A percentile compares a stretch with the other conserved stretches of the same genome.
Evolutionary conservation across 2,888 invertebrate species (phyloP).

Genomic region (Sinelater perroti): DNA sequence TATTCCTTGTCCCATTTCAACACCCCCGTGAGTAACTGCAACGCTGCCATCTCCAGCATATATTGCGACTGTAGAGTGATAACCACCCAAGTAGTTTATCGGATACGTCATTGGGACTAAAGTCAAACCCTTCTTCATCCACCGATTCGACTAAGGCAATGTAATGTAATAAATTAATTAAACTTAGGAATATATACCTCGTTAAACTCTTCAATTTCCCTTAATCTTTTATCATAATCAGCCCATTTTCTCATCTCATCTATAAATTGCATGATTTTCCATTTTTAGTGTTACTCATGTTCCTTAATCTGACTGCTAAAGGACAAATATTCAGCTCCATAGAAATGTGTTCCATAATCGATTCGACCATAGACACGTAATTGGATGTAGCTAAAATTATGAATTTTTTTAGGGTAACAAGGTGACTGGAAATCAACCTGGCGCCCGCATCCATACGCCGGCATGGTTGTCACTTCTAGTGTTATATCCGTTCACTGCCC

Average conservation of each 20-base stretch:
- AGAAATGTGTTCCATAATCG: constrained; percentile 74
- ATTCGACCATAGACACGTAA: constrained; percentile 69
- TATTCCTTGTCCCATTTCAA: constrained; percentile 84
- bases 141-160: too few relatives aligned
- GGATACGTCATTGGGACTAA: constrained; percentile 76
- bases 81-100: constrained; percentile 63
- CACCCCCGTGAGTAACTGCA: constrained; percentile 74
- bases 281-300: constrained; percentile 59
- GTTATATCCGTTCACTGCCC: constrained; percentile 60
- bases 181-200: constrained; percentile 53
- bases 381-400: constrained; percentile 67
- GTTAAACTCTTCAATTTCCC: constrained; percentile 69
- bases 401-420: not conserved
- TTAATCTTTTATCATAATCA: constrained; percentile 66
- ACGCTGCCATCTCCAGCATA: constrained; percentile 78
- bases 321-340: constrained; percentile 66
- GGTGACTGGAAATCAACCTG: constrained; percentile 66
- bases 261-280: constrained; percentile 62
- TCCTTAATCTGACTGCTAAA: constrained; percentile 65
- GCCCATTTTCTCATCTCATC: constrained; percentile 66
- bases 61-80: constrained; percentile 70
- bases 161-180: constrained; percentile 55
- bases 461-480: constrained; percentile 70
- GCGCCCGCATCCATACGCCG: constrained; percentile 72
- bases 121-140: constrained; percentile 80